Base-by-base conservation (phyloP, 1,140 invertebrate species). In the Drosophila parvula region DNA sequence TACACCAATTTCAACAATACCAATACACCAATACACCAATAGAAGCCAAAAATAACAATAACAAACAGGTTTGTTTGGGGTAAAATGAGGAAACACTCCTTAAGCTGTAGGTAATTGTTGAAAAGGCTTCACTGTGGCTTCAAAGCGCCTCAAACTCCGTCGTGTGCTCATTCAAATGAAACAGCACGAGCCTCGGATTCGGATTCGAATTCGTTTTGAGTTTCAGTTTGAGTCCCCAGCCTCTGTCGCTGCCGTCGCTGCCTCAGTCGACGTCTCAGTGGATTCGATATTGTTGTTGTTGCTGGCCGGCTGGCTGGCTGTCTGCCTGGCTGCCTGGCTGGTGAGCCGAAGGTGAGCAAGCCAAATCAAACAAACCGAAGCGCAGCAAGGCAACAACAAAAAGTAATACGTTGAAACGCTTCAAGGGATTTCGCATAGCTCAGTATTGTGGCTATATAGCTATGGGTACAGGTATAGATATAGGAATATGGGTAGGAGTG, bases 121-220 rank as follows among this genome's bases (percentile, higher is more conserved):
- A 55, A 55, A 55, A 55, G 51, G 51, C 51, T 55, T 55, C 56
- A 32, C 61, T 61, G 56, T 43, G 56, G 30, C 61, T 38, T 38
- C 56, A 64, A 61, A 27, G 28, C n/a, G 41, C 44, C 73, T 40
- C 41, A 61, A 62, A 50, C 61, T 30, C 27, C 65, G 80, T 68
- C 67, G 67, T 78, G 82, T 89, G 84, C 79, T 83, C 84, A 88
- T 88, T 88, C 83, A 88, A 88, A 88, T 88, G 83, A 83, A 88
- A 88, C 83, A 88, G 84, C 83, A 88, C 83, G 83, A 86, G 82
- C 61, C 77, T 60, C 63, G 32, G 63, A 45, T 38, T 55, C 51
- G 32, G 18, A 45, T 38, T 40, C 38, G 38, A 6, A 40, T 48
- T 59, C 62, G 43, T 62, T 57, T 62, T 61, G 56, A 45, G 70